phyloP scores from a whole-genome alignment of 2,113 vertebrate genomes.

The Zosterops borbonicus region DNA sequence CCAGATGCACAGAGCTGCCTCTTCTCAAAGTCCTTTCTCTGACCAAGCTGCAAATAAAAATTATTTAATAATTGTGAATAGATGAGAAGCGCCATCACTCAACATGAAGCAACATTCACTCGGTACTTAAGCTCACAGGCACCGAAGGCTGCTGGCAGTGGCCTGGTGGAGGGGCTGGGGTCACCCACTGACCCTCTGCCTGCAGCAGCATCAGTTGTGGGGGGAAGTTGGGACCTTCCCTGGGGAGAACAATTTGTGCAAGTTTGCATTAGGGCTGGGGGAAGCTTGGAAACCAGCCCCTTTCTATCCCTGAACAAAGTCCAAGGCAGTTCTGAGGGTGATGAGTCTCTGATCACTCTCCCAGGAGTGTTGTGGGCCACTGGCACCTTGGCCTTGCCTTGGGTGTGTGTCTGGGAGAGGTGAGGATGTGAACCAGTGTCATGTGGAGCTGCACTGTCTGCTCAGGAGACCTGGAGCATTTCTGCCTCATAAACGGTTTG shows the following conservation, averaged over 20 bases:
- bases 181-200: neutral
- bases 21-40: conserved; percentile 8
- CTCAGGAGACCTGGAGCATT: neutral
- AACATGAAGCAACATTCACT: neutral
- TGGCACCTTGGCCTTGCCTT: neutral
- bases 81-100: neutral
- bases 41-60: conserved; percentile 39
- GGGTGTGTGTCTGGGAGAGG: neutral
- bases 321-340: neutral
- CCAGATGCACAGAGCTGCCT: conserved; percentile 62
- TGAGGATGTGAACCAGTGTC: rapidly evolving
- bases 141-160: neutral
- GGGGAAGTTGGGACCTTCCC: neutral
- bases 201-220: neutral
- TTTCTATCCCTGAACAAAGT: neutral
- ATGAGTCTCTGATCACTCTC: neutral
- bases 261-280: neutral
- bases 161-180: neutral
- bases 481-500: neutral
- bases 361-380: neutral
- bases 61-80: conserved; percentile 9
- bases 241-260: rapidly evolving
- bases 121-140: neutral
- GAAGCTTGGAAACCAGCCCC: neutral
- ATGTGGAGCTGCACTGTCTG: neutral